Percentiles rank a stretch among this genome's conserved stretches.
These are phyloP conservation scores for Biston betularia DNA, from an alignment of 2,888 invertebrate species.

Conservation along the genomic window DNA sequence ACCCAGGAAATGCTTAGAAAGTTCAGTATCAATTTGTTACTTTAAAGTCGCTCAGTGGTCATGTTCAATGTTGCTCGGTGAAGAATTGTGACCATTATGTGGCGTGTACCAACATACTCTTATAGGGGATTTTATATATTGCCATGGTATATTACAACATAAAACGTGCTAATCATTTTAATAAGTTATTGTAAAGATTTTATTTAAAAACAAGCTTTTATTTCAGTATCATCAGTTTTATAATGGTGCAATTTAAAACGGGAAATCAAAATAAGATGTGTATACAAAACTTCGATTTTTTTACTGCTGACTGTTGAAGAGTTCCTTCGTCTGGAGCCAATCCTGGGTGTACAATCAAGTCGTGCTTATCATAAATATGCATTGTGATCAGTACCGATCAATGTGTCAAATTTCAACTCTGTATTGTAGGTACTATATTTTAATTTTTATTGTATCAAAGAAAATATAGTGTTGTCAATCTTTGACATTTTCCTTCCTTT, in stretches of 20 bases:
- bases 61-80: constrained; percentile 61
- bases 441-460: too few relatives aligned
- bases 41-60: constrained; percentile 68
- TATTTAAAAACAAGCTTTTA: too few relatives aligned
- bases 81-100: constrained; percentile 52
- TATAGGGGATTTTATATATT: constrained; percentile 19
- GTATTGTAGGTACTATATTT: too few relatives aligned
- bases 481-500: constrained; percentile 21
- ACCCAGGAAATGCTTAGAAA: constrained; percentile 82
- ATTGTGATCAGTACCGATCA: not conserved
- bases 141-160: constrained; percentile 14
- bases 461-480: too few relatives aligned
- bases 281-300: too few relatives aligned
- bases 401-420: too few relatives aligned
- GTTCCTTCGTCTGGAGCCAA: too few relatives aligned
- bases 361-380: not conserved
- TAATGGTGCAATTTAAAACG: too few relatives aligned
- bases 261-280: too few relatives aligned
- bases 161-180: constrained; percentile 8
- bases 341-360: not conserved
- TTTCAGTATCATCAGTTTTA: too few relatives aligned
- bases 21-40: constrained; percentile 66
- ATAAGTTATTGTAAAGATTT: too few relatives aligned
- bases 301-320: not conserved
- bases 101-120: constrained; percentile 10